Evolutionary conservation across 2,113 vertebrate species (phyloP).

Genomic region (Lucifuga dentata): DNA sequence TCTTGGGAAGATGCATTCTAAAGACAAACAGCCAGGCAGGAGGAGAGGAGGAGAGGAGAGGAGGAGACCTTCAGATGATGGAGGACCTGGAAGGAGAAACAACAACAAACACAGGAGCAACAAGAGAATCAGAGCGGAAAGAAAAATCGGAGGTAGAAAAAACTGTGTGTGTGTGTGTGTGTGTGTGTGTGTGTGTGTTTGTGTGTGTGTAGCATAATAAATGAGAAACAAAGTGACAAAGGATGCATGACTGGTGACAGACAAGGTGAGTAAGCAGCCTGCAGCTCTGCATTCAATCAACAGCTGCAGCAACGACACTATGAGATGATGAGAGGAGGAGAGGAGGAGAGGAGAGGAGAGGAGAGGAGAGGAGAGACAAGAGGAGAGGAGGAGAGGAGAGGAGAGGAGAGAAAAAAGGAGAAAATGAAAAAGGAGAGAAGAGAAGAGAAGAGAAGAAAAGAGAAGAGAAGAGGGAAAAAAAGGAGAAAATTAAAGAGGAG

Average conservation of each 20-base stretch:
- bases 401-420: no score
- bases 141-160: background rate
- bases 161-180: constrained; percentile 3
- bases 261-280: constrained; percentile 34
- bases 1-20: constrained; percentile 52
- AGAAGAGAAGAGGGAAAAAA: background rate
- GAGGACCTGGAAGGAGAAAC: constrained; percentile 51
- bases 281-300: constrained; percentile 38
- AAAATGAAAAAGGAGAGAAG: no score
- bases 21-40: constrained; percentile 24
- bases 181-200: constrained; percentile 23
- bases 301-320: background rate
- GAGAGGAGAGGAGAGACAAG: no score
- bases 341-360: no score
- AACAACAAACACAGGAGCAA: constrained; percentile 26
- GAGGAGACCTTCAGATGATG: constrained; percentile 51
- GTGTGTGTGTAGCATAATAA: constrained; percentile 50
- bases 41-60: constrained; percentile 27
- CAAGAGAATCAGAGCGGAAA: constrained; percentile 38
- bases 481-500: no score
- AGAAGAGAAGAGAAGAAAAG: no score
- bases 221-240: constrained; percentile 47
- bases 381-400: background rate
- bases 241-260: constrained; percentile 46
- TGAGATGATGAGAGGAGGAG: no score